Evolutionary conservation across 2,797 vertebrate genomes (phyloP).

Genomic region (Cynodonichthys magdalenae): DNA sequence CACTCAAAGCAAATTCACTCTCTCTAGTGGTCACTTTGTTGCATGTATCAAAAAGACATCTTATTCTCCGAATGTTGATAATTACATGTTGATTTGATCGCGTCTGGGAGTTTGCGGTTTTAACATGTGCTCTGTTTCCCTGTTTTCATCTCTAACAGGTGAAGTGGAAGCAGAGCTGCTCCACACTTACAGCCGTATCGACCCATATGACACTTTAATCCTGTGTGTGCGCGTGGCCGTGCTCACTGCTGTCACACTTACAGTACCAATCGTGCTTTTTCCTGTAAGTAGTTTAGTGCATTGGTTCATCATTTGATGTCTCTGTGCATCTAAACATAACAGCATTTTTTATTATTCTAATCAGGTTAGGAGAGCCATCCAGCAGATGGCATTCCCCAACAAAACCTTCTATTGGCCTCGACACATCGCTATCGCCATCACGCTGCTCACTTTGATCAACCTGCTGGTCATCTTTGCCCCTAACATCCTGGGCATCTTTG

Average conservation of each 20-base stretch:
- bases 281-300: constrained; percentile 84
- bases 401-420: constrained; percentile 95
- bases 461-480: constrained; percentile 97
- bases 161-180: constrained; percentile 93
- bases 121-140: constrained; percentile 4
- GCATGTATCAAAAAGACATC: not conserved
- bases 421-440: constrained; percentile 85
- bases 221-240: constrained; percentile 95
- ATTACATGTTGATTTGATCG: no score
- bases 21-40: constrained; percentile 57
- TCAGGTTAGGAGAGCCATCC: constrained; percentile 94
- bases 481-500: constrained; percentile 96
- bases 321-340: not conserved
- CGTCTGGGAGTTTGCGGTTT: no score
- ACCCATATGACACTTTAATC: constrained; percentile 90
- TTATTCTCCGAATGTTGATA: no score
- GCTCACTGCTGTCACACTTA: constrained; percentile 94
- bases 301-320: not conserved
- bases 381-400: constrained; percentile 94
- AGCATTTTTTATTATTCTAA: not conserved
- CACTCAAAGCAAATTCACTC: constrained; percentile 9
- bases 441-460: constrained; percentile 90
- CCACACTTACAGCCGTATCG: constrained; percentile 93
- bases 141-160: constrained; percentile 72
- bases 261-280: constrained; percentile 96